These are phyloP conservation scores for Bilobella aurantiaca DNA, from an alignment of 1,140 invertebrate species.

Conservation along the genomic window DNA sequence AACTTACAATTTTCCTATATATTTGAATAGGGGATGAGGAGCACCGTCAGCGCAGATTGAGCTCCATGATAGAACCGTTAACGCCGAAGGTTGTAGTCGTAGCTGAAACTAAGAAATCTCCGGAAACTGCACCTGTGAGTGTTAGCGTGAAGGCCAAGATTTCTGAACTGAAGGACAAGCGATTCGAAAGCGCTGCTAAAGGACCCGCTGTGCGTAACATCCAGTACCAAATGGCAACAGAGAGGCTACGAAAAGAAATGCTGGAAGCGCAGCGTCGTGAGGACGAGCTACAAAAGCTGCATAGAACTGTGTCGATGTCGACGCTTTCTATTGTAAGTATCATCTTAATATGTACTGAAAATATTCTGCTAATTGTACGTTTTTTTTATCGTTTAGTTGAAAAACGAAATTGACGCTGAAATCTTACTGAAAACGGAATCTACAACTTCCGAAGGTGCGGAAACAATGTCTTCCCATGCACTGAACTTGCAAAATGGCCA, in stretches of 20 bases:
- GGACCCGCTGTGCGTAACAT: neutral
- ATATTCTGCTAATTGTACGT: too few relatives aligned
- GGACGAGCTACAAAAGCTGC: conserved; percentile 9
- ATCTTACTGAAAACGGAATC: too few relatives aligned
- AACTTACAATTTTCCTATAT: neutral
- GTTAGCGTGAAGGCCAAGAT: neutral
- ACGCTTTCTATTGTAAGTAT: neutral
- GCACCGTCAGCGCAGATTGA: conserved; percentile 2
- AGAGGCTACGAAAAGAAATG: conserved; percentile 22
- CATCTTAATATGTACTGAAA: too few relatives aligned
- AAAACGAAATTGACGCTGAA: too few relatives aligned
- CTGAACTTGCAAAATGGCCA: too few relatives aligned
- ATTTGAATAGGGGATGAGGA: conserved; percentile 6
- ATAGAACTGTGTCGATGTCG: neutral
- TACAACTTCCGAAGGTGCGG: too few relatives aligned
- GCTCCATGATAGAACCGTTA: neutral
- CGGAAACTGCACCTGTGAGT: too few relatives aligned
- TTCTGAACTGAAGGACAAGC: neutral
- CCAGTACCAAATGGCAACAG: conserved; percentile 20
- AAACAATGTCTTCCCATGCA: too few relatives aligned
- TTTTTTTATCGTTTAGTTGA: too few relatives aligned
- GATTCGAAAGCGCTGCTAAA: neutral
- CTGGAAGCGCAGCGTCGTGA: conserved; percentile 11
- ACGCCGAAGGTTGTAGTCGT: neutral
- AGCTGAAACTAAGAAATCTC: neutral